Base-by-base conservation (phyloP, 2,797 vertebrate species). In the Pangasius krempfi region DNA sequence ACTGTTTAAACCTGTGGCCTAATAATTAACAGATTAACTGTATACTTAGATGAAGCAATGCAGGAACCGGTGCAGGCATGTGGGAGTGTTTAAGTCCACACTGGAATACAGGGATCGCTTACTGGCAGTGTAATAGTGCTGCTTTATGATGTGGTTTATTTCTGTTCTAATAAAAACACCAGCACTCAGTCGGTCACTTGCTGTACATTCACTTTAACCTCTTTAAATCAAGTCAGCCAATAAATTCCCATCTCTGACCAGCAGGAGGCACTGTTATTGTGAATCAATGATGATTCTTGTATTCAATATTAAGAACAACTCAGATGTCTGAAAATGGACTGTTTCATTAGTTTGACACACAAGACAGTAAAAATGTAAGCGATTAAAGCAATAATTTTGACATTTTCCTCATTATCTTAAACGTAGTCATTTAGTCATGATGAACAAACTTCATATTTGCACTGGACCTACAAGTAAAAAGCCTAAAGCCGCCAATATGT, bases 211-310 rank as follows among this genome's bases (percentile, higher is more conserved):
- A 70, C 40, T 70, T 52, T 8, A 88, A 84, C 60, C 70, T 83
- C 68, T 70, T 72, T 37, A 84, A 54, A 82, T 68, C 20, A 70
- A 73, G 80, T 84, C 64, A 86, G 58, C 37, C 76, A 75, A 73
- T 70, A 72, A 84, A 81, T 88, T 91, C 85, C 90, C 81, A 56
- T 88, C 91, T 91, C 90, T 90, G 91, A 89, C 90, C 93, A 93
- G 90, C 90, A 93, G 91, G 91, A 90, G 91, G 89, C 89, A 62
- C 86, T 16, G 54, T 86, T n/a, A 47, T 13, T n/a, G 37, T 30
- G 6, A 58, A 40, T 73, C 33, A 70, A 50, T 30, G 47, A 85
- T 14, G 8, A 62, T 84, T 20, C 47, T 70, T 70, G 2, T 14
- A 22, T 50, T 68, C 70, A 30, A 22, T 33, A 30, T 70, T 14